phyloP scores from a whole-genome alignment of 1,140 invertebrate species.

The Myzus persicae region DNA sequence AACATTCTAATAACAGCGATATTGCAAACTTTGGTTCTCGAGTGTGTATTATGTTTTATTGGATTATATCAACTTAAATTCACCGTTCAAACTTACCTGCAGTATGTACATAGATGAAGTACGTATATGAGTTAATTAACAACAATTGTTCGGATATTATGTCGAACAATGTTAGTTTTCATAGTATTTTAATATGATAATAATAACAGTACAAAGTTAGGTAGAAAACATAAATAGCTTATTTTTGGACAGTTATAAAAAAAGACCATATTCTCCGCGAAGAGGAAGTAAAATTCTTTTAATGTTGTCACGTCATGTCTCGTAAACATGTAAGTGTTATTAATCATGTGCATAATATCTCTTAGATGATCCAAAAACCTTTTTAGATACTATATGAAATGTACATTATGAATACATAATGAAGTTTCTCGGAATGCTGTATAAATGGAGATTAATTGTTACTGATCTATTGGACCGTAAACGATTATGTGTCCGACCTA shows the following conservation, averaged over 20 bases:
- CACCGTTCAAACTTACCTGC: neutral
- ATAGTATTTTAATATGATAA: neutral
- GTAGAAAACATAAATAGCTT: neutral
- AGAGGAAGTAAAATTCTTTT: neutral
- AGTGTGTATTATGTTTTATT: neutral
- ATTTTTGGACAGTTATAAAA: neutral
- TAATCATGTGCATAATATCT: neutral
- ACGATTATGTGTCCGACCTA: slow-evolving; percentile 8
- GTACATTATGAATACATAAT: slow-evolving; percentile 9
- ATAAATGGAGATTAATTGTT: slow-evolving; percentile 33
- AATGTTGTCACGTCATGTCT: neutral
- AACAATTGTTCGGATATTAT: neutral
- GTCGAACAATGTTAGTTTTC: neutral
- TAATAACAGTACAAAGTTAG: neutral
- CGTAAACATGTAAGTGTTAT: neutral
- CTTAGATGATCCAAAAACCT: neutral
- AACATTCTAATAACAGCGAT: neutral
- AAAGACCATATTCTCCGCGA: neutral
- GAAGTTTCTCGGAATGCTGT: neutral
- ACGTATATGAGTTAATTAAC: neutral
- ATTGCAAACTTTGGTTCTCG: neutral
- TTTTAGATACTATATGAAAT: neutral
- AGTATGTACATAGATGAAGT: neutral
- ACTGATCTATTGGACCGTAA: slow-evolving; percentile 32
- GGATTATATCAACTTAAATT: neutral